phyloP scores from a whole-genome alignment of 2,113 vertebrate species.

The Paramormyrops kingsleyae region DNA sequence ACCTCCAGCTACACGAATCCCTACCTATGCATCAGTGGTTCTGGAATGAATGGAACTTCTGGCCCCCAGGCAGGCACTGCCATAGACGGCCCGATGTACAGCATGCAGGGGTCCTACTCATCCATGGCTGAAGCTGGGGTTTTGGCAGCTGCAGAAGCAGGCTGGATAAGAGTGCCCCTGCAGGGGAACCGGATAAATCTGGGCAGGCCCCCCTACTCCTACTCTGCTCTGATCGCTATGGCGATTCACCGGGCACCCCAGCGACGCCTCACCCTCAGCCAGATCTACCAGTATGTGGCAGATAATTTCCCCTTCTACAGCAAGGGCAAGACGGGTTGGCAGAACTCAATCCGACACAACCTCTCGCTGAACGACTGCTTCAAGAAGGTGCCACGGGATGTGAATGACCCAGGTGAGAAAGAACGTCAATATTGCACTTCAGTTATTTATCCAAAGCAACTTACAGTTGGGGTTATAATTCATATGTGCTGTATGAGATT shows the following conservation, averaged over 20 bases:
- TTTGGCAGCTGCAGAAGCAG: conserved; percentile 52
- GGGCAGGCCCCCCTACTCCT: conserved; percentile 88
- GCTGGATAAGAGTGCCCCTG: conserved; percentile 76
- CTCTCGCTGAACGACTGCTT: neutral
- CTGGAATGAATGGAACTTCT: conserved; percentile 55
- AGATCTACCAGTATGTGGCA: conserved; percentile 90
- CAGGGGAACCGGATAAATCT: conserved; percentile 79
- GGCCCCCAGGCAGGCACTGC: conserved; percentile 42
- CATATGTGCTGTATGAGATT: neutral
- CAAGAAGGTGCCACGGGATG: neutral
- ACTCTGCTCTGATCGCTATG: conserved; percentile 95
- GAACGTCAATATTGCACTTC: neutral
- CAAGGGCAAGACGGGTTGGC: neutral
- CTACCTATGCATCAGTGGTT: conserved; percentile 67
- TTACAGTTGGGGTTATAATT: neutral
- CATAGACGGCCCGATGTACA: conserved; percentile 45
- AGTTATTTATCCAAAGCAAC: neutral
- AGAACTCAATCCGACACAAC: neutral
- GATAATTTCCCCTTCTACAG: neutral
- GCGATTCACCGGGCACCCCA: conserved; percentile 80
- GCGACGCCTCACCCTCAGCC: conserved; percentile 83
- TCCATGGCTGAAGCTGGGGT: conserved; percentile 39
- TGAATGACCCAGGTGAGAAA: neutral
- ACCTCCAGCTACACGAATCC: conserved; percentile 53
- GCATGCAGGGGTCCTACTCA: conserved; percentile 64